A percentile compares a stretch with the other conserved stretches of the same genome.
Conservation (phyloP, 2,888 invertebrate genomes). For the Epinotia nisella region DNA sequence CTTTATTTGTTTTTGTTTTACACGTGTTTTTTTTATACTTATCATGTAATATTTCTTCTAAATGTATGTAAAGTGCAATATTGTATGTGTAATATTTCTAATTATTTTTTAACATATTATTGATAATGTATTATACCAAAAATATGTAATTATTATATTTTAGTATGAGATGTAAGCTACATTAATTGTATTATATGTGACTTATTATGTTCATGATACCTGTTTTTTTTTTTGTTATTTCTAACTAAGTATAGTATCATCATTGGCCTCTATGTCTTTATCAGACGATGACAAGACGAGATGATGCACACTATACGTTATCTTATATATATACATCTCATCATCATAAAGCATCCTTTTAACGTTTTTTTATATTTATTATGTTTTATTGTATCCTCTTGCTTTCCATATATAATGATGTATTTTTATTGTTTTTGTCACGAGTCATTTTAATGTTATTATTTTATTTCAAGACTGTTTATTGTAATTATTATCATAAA, state of each 20-base stretch:
- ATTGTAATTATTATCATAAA: background rate
- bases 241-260: too few relatives aligned
- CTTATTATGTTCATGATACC: too few relatives aligned
- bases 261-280: too few relatives aligned
- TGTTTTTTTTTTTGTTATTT: too few relatives aligned
- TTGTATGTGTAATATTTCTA: too few relatives aligned
- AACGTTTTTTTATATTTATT: background rate
- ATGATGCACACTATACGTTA: too few relatives aligned
- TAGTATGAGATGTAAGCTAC: too few relatives aligned
- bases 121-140: background rate
- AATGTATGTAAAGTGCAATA: background rate
- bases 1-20: too few relatives aligned
- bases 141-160: background rate
- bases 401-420: background rate
- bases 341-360: too few relatives aligned
- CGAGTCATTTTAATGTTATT: background rate
- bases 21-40: background rate
- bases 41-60: background rate
- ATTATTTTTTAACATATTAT: background rate
- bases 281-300: too few relatives aligned
- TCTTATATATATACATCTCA: background rate
- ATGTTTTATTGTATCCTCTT: background rate
- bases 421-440: background rate
- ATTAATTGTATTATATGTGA: too few relatives aligned
- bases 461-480: background rate